phyloP scores from a whole-genome alignment of 2,888 invertebrate species.

The Drosophila setosimentum region DNA sequence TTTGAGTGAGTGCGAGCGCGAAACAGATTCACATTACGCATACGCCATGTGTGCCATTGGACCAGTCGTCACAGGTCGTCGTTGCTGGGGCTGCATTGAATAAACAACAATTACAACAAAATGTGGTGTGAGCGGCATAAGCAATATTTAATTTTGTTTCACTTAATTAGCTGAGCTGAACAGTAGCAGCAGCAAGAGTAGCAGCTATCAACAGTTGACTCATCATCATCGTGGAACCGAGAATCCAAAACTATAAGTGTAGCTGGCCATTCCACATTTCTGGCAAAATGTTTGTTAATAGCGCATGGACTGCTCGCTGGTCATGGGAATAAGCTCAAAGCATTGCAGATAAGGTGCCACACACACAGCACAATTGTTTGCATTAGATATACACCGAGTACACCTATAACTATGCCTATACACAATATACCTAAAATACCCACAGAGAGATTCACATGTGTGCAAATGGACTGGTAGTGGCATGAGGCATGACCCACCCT shows the following conservation, averaged over 20 bases:
- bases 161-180: constrained; percentile 49
- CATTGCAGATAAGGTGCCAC: constrained; percentile 27
- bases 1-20: constrained; percentile 29
- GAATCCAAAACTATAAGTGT: not conserved
- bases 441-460: not conserved
- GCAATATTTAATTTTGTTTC: constrained; percentile 41
- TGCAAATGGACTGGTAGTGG: not conserved
- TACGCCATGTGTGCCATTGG: constrained; percentile 66
- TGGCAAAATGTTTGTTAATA: constrained; percentile 41
- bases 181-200: constrained; percentile 11
- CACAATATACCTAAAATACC: no score
- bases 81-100: constrained; percentile 62
- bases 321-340: constrained; percentile 43
- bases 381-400: constrained; percentile 24
- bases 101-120: constrained; percentile 53
- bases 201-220: constrained; percentile 2
- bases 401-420: not conserved
- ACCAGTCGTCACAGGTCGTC: constrained; percentile 45
- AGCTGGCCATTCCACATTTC: constrained; percentile 6
- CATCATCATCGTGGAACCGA: not conserved
- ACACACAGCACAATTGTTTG: constrained; percentile 26
- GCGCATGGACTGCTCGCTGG: constrained; percentile 21
- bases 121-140: constrained; percentile 48
- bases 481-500: constrained; percentile 1
- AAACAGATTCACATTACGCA: constrained; percentile 56